A percentile compares a stretch with the other conserved stretches of the same genome.
phyloP scores from a whole-genome alignment of 2,113 vertebrate species.

The Zosterops borbonicus region DNA sequence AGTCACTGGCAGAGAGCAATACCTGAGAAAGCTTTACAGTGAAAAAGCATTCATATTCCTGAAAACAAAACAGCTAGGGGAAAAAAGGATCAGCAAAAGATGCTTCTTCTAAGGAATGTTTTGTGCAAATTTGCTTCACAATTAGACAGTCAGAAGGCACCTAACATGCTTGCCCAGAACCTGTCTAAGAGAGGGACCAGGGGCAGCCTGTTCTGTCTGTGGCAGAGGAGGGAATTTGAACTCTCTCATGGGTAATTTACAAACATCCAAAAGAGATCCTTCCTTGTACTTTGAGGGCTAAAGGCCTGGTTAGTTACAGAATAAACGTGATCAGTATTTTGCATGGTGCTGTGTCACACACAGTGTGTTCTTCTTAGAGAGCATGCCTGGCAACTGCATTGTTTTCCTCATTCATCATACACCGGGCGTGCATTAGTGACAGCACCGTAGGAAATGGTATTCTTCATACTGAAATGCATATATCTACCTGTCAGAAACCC shows the following conservation, averaged over 20 bases:
- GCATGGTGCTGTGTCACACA: neutral
- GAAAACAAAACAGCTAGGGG: neutral
- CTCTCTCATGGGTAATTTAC: neutral
- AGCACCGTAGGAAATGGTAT: conserved; percentile 12
- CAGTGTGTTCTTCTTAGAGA: neutral
- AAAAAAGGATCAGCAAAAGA: neutral
- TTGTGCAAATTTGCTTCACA: neutral
- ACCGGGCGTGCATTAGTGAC: neutral
- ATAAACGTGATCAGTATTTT: neutral
- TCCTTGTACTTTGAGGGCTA: neutral
- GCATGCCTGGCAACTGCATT: conserved; percentile 15
- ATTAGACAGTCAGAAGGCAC: neutral
- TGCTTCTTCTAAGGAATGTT: neutral
- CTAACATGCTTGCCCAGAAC: neutral
- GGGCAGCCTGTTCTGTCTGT: neutral
- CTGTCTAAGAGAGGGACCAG: neutral
- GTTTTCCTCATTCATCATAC: conserved; percentile 49
- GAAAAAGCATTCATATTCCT: neutral
- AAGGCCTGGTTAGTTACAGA: neutral
- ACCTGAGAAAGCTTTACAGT: conserved; percentile 7
- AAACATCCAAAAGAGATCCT: neutral
- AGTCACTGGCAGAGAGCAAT: neutral
- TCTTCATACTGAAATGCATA: conserved; percentile 43
- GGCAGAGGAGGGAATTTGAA: neutral
- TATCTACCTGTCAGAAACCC: conserved; percentile 58